Evolutionary conservation across 2,888 invertebrate species (phyloP).

Genomic region (Orchesellides sinensis): DNA sequence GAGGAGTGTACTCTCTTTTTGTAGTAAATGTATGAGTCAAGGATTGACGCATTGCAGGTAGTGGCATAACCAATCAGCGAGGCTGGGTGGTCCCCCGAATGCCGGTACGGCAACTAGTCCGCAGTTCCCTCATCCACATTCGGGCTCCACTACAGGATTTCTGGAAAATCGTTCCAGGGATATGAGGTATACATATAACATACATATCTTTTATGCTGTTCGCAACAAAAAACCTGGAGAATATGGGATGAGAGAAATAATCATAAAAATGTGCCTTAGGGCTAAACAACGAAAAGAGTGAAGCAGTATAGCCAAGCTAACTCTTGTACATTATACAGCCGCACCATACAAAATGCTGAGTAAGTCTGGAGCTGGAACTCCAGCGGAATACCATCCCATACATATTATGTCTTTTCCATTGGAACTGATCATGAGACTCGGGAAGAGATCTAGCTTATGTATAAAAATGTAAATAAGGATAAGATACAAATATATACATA

Average conservation of each 20-base stretch:
- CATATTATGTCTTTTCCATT: no score
- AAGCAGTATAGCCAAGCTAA: no score
- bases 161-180: slow-evolving; percentile 24
- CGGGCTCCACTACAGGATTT: slow-evolving; percentile 35
- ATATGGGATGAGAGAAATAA: no score
- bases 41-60: slow-evolving; percentile 92
- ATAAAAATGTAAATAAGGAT: no score
- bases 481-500: no score
- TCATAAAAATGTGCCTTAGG: no score
- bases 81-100: slow-evolving; percentile 57
- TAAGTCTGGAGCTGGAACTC: slow-evolving; percentile 32
- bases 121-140: slow-evolving; percentile 47
- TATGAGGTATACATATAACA: background rate
- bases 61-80: slow-evolving; percentile 85
- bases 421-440: no score
- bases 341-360: no score
- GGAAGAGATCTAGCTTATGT: no score
- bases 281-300: no score
- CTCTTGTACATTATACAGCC: no score
- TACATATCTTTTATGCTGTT: background rate
- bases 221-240: background rate
- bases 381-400: no score
- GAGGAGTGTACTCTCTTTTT: slow-evolving; percentile 28
- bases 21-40: slow-evolving; percentile 69
- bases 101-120: slow-evolving; percentile 59